Conservation (phyloP, 2,888 invertebrate species). For the Deilephila elpenor region DNA sequence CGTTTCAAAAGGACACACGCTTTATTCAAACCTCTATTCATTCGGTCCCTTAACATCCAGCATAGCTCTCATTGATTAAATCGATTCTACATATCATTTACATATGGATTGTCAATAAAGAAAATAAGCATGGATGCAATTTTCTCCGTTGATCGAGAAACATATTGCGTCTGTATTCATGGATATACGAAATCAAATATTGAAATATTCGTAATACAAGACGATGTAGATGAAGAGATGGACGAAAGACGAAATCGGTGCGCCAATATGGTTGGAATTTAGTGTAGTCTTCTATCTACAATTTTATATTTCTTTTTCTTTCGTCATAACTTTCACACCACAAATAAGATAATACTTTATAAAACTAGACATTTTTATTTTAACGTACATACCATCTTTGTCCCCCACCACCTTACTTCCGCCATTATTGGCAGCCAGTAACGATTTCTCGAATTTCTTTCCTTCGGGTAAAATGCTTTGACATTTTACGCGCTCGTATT, state of each 20-base stretch:
- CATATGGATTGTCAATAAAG: conserved; percentile 14
- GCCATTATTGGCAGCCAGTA: too few species aligned
- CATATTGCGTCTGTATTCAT: conserved; percentile 30
- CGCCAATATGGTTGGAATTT: not conserved
- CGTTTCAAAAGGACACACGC: conserved; percentile 13
- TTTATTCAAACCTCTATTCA: conserved; percentile 1
- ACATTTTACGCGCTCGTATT: too few species aligned
- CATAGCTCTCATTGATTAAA: conserved; percentile 16
- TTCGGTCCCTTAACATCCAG: conserved; percentile 3
- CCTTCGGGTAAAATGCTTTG: too few species aligned
- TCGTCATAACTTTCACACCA: too few species aligned
- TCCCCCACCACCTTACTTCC: too few species aligned
- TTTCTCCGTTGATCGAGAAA: conserved; percentile 24
- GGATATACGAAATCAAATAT: conserved; percentile 28
- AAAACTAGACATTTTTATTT: too few species aligned
- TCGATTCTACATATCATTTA: conserved; percentile 7
- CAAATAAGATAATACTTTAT: too few species aligned
- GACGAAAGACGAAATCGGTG: conserved; percentile 1
- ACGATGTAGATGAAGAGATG: conserved; percentile 19
- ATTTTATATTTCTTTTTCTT: too few species aligned
- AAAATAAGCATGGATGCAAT: conserved; percentile 24
- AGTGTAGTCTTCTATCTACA: too few species aligned
- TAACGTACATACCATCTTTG: too few species aligned
- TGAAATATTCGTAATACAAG: conserved; percentile 32
- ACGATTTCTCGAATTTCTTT: too few species aligned